Evolutionary conservation across 1,140 invertebrate genomes (phyloP), one percentile per base, ranked within the genome.

Genomic region (Micrasema minimum): DNA sequence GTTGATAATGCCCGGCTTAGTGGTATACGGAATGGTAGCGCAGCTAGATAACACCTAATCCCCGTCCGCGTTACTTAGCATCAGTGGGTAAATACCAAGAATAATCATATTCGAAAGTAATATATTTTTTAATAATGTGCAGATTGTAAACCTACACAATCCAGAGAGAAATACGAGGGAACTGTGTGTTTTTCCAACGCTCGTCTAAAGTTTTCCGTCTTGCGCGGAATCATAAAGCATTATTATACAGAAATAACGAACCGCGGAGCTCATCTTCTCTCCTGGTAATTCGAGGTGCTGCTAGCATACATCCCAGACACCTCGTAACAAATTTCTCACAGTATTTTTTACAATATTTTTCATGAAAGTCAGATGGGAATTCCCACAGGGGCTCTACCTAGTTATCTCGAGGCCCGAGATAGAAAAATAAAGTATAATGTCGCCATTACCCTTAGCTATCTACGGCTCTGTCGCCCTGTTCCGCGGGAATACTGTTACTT

Each of bases 401-500:
- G 73, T 75, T 75, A 75, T 75, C 73, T 75, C 69, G 38, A 51
- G 65, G 66, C 65, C 64, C 65, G 72, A 71, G 72, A 74, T 74
- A 74, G 72, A 74, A 74, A 74, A 75, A 75, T 75, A 75, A 75
- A 72, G 73, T 72, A 72, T 75, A 75, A 75, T 75, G 73, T 75
- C 73, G 66, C 73, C 73, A 70, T 75, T 75, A 75, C 69, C 69
- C 69, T 66, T 59, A 72, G 66, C 69, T 71, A 75, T 75, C 69
- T 71, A 43, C 64, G 64, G 67, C 20, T 64, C 43, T 66, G 71
- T 66, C 57, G 61, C 59, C 55, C 61, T 51, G 61, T 66, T 43
- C 38, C 35, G 55, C 41, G 41, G 53, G 61, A 51, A 50, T 31
- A 16, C 38, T 51, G 66, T 57, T 43, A 53, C 66, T 67, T 43